These are phyloP conservation scores for Globodera rostochiensis DNA, from an alignment of 1,140 invertebrate genomes.

Conservation along the genomic window DNA sequence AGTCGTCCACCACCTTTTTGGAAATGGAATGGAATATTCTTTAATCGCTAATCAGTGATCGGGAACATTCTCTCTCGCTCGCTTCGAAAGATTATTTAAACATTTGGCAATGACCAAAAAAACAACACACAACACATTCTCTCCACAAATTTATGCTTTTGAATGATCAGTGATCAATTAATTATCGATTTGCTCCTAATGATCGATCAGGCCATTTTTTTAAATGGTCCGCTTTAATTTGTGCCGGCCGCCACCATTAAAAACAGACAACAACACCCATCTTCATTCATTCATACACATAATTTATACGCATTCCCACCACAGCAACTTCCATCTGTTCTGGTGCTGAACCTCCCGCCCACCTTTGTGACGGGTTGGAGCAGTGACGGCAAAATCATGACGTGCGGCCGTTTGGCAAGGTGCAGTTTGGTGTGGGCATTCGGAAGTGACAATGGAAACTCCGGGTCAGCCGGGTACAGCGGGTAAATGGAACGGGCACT, in stretches of 20 bases:
- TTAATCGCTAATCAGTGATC: neutral
- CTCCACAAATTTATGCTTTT: too few relatives aligned
- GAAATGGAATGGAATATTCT: neutral
- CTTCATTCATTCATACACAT: too few relatives aligned
- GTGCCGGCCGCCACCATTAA: too few relatives aligned
- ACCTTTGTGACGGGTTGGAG: constrained; percentile 10
- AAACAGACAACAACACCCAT: too few relatives aligned
- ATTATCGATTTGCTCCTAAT: too few relatives aligned
- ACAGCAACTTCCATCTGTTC: neutral
- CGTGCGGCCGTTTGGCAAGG: neutral
- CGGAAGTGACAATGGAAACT: neutral
- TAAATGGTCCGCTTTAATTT: too few relatives aligned
- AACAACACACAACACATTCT: neutral
- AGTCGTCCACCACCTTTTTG: constrained; percentile 7
- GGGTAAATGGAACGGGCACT: constrained; percentile 5
- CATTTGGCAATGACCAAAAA: neutral
- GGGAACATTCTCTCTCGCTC: too few relatives aligned
- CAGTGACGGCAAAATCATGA: neutral
- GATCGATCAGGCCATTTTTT: too few relatives aligned
- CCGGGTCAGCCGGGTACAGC: neutral
- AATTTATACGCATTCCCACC: too few relatives aligned
- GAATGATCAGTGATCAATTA: too few relatives aligned
- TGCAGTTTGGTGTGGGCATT: neutral
- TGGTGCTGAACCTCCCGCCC: neutral
- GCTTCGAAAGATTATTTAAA: too few relatives aligned